Conservation (phyloP, 1,140 invertebrate genomes). For the Bombus impatiens region DNA sequence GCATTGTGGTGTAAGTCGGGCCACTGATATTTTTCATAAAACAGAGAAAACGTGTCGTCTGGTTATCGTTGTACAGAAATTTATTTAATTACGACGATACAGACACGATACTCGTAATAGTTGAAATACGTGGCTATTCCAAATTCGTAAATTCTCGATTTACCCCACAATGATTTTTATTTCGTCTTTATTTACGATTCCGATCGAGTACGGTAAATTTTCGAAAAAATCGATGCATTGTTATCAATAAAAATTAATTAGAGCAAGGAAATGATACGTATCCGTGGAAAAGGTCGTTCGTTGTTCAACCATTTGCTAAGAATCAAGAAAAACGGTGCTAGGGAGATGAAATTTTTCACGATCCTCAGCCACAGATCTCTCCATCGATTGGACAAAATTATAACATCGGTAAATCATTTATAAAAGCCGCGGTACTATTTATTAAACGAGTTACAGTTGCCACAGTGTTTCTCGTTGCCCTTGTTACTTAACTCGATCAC, state of each 20-base stretch:
- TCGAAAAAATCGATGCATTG: not conserved
- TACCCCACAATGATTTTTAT: not conserved
- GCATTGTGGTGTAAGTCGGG: not conserved
- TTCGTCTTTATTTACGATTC: not conserved
- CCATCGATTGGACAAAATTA: constrained; percentile 9
- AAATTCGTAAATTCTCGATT: not conserved
- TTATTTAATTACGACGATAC: no score
- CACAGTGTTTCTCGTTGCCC: not conserved
- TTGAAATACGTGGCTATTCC: no score
- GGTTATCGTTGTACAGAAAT: not conserved
- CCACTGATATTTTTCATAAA: not conserved
- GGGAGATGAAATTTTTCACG: not conserved
- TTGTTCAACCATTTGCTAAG: no score
- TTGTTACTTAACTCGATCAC: not conserved
- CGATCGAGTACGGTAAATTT: not conserved
- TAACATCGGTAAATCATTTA: constrained; percentile 10
- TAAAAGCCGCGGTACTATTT: not conserved
- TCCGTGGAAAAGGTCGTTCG: not conserved
- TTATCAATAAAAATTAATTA: not conserved
- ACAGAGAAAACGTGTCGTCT: not conserved
- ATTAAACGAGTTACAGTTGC: constrained; percentile 31
- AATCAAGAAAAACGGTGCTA: not conserved
- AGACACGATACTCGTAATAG: no score
- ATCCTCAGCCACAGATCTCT: no score
- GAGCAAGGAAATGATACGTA: not conserved